Evolutionary conservation across 2,797 vertebrate species (phyloP), one percentile per base, ranked within the genome.

Genomic region (Ataeniobius toweri): DNA sequence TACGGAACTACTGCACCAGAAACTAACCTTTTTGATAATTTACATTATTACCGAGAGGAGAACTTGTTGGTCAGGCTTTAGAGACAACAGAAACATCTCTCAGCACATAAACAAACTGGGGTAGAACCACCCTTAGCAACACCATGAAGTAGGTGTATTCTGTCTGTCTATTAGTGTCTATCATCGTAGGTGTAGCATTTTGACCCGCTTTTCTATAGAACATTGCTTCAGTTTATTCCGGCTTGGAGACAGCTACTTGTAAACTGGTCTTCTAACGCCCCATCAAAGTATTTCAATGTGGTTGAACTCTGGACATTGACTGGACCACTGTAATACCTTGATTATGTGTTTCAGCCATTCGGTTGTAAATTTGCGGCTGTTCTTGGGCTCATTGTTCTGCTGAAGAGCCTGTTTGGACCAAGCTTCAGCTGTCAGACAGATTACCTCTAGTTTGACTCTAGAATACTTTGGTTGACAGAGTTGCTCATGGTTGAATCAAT

Each of bases 31-130:
- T 78, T 75, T 26, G 65, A 83, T 79, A 71, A 74, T 41, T 56
- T 58, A 58, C 74, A 80, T 86, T 65, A 63, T 41, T 56, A 56
- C 28, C 7, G 68, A 20, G n/a, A 53, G 14, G 53, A 41, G 56
- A 69, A 59, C 46, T 56, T 85, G 77, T 83, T 77, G 46, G 73
- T 68, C 24, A 48, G 59, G 59, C 67, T 80, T 8, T 76, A 55
- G 72, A 73, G 22, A 55, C n/a, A 68, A 53, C 71, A 68, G 28
- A 69, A 80, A 82, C 73, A 46, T 69, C 71, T 53, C 77, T 80
- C 5, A 51, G 68, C 31, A 59, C 55, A 70, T 78, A 83, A 78
- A 85, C 76, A 48, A 46, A 44, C 76, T 80, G 88, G 80, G 80
- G 26, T 16, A 63, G 28, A 63, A 63, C 16, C 28, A 31, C 28